Conservation (phyloP, 2,888 invertebrate species). For the Megaustenia siamemsis region DNA sequence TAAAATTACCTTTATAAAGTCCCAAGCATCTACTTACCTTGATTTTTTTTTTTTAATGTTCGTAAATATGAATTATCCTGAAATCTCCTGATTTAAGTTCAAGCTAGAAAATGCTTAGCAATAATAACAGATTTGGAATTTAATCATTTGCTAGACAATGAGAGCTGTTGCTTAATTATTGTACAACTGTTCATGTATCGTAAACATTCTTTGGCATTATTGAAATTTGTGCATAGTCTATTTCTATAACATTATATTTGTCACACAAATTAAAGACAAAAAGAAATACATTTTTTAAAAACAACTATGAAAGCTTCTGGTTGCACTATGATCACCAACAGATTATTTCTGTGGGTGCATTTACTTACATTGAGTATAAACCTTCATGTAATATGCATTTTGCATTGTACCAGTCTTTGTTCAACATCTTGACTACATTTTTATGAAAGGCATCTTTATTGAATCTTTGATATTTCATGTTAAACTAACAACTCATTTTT, state of each 20-base stretch:
- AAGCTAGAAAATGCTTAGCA: not conserved
- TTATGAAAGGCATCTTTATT: not conserved
- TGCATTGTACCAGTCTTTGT: not conserved
- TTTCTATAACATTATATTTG: not conserved
- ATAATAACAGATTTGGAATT: not conserved
- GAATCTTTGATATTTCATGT: not conserved
- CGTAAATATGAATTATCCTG: not conserved
- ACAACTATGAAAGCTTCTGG: no score
- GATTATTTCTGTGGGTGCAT: not conserved
- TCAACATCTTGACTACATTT: constrained; percentile 30
- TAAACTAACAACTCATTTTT: not conserved
- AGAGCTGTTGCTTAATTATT: constrained; percentile 7
- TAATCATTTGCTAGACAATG: not conserved
- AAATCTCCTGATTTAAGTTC: not conserved
- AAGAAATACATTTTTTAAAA: not conserved
- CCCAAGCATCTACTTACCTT: not conserved
- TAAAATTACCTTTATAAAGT: not conserved
- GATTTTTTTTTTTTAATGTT: not conserved
- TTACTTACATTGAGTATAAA: not conserved
- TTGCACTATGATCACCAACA: no score
- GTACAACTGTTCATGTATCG: constrained; percentile 19
- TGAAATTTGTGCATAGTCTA: not conserved
- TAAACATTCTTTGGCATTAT: constrained; percentile 17
- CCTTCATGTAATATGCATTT: constrained; percentile 25
- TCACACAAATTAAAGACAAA: not conserved